Evolutionary conservation across 2,113 vertebrate species (phyloP).

Genomic region (Acinonyx jubatus): DNA sequence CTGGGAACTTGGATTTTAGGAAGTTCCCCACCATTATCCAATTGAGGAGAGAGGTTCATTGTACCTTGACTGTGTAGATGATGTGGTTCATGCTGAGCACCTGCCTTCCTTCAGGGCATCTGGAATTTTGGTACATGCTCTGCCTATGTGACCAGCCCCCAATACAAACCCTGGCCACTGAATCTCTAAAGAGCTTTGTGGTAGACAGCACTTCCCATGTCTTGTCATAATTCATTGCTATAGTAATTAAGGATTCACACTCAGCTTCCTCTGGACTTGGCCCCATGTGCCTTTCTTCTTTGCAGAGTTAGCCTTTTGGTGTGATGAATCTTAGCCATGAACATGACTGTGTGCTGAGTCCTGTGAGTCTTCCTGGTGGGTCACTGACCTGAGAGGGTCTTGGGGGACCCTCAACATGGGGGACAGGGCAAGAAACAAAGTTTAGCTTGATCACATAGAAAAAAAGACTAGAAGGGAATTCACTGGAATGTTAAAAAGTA

Average conservation of each 20-base stretch:
- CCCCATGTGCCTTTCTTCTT: background rate
- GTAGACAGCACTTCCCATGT: background rate
- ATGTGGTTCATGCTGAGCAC: background rate
- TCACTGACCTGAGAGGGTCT: background rate
- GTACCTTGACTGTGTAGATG: background rate
- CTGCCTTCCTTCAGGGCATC: background rate
- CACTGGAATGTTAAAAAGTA: background rate
- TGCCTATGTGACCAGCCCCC: background rate
- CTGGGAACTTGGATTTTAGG: background rate
- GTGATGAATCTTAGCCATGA: background rate
- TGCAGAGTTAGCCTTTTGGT: background rate
- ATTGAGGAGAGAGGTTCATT: background rate
- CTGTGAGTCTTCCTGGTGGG: background rate
- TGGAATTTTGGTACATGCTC: background rate
- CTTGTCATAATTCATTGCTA: background rate
- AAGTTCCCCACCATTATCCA: background rate
- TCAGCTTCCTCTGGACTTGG: background rate
- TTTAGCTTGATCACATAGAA: background rate
- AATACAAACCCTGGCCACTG: background rate
- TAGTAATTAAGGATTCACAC: too few species aligned
- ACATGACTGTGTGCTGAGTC: background rate
- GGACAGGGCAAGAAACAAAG: background rate
- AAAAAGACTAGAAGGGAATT: background rate
- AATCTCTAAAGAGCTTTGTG: background rate
- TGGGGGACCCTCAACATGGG: background rate